phyloP scores from a whole-genome alignment of 2,113 vertebrate genomes.

The Bagarius yarrelli region DNA sequence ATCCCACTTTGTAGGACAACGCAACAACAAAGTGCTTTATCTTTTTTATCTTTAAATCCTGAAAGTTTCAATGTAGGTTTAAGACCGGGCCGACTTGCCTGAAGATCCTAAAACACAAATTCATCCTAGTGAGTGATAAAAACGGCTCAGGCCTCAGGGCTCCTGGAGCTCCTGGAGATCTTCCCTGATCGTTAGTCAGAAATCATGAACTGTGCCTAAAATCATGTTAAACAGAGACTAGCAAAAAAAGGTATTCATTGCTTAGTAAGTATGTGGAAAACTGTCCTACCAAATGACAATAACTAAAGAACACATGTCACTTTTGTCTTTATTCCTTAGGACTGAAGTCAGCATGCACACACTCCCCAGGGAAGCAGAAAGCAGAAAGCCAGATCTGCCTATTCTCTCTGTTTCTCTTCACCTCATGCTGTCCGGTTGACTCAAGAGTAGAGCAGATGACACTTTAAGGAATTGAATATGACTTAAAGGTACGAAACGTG shows the following conservation, averaged over 20 bases:
- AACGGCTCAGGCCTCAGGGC: constrained; percentile 26
- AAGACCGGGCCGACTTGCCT: neutral
- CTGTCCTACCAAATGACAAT: neutral
- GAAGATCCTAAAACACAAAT: constrained; percentile 24
- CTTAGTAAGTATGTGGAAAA: neutral
- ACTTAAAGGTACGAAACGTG: neutral
- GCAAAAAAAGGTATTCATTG: neutral
- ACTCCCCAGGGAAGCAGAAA: neutral
- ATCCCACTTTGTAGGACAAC: constrained; percentile 13
- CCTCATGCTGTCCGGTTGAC: neutral
- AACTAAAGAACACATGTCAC: neutral
- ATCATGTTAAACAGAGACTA: neutral
- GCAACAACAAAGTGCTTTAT: constrained; percentile 32
- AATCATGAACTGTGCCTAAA: neutral
- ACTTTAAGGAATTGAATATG: neutral
- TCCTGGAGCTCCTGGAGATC: constrained; percentile 33
- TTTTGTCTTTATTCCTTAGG: constrained; percentile 6
- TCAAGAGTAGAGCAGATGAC: neutral
- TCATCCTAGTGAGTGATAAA: constrained; percentile 40
- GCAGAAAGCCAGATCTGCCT: constrained; percentile 11
- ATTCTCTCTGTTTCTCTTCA: neutral
- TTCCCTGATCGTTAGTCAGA: neutral
- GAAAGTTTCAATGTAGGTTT: constrained; percentile 13
- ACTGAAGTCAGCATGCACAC: neutral
- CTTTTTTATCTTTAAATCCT: constrained; percentile 18